Conservation (phyloP, 1,140 invertebrate genomes). For the Elysia chlorotica region DNA sequence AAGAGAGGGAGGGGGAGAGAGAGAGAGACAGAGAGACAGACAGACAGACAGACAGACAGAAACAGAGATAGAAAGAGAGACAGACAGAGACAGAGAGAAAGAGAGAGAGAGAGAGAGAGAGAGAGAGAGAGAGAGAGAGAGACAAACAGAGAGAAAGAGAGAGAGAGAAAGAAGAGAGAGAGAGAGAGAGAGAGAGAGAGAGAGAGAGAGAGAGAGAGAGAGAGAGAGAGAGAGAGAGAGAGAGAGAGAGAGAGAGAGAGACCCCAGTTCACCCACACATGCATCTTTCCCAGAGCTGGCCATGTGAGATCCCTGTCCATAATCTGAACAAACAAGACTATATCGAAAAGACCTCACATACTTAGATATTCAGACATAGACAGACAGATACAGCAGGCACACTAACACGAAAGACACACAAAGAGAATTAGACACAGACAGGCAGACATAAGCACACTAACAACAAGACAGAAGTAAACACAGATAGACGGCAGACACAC, state of each 20-base stretch:
- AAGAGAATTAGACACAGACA: background rate
- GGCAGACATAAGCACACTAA: conserved; percentile 3
- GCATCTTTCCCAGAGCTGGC: conserved; percentile 65
- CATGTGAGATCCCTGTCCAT: conserved; percentile 61
- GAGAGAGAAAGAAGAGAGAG: background rate
- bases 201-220: background rate
- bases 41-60: background rate
- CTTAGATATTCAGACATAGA: too few relatives aligned
- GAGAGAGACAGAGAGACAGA: background rate
- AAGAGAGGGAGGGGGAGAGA: conserved; percentile 7
- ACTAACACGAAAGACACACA: conserved; percentile 10
- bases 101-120: background rate
- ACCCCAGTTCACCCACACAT: conserved; percentile 60
- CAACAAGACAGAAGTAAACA: background rate
- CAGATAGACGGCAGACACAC: too few relatives aligned
- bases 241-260: background rate
- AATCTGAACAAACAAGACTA: conserved; percentile 64
- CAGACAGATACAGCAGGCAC: conserved; percentile 2
- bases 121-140: background rate
- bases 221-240: background rate
- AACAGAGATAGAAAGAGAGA: too few relatives aligned
- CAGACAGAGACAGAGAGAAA: background rate
- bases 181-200: background rate
- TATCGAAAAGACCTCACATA: too few relatives aligned
- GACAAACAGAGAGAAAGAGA: background rate